Evolutionary conservation across 2,113 vertebrate genomes (phyloP).

Genomic region (Mustelus asterias): DNA sequence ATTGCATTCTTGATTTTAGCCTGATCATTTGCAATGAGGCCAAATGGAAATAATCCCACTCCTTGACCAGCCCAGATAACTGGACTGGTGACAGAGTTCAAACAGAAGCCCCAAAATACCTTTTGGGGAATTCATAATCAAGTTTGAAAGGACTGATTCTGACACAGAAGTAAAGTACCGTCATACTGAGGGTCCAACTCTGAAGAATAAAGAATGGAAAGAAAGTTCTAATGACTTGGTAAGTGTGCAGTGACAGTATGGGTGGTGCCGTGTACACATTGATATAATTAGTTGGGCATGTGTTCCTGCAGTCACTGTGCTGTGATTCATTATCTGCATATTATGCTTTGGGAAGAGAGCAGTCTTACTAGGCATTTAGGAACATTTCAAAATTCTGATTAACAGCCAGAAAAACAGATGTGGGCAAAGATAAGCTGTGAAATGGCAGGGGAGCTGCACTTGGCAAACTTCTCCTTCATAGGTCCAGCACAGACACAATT

Average conservation of each 20-base stretch:
- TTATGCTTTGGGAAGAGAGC: neutral
- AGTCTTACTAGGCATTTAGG: neutral
- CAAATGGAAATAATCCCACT: neutral
- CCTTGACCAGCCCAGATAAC: neutral
- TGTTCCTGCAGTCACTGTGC: neutral
- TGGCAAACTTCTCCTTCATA: no score
- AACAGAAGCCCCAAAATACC: neutral
- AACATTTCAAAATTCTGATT: neutral
- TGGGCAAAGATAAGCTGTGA: neutral
- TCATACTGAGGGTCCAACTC: neutral
- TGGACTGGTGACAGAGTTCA: neutral
- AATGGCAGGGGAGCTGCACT: no score
- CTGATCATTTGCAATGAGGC: neutral
- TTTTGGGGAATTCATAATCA: neutral
- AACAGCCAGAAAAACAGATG: neutral
- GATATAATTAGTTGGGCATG: neutral
- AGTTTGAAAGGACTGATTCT: neutral
- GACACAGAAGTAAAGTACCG: neutral
- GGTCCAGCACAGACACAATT: no score
- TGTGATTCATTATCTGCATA: neutral
- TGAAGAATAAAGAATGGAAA: neutral
- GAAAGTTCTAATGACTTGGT: neutral
- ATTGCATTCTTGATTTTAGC: neutral
- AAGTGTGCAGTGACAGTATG: neutral
- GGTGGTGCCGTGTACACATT: neutral